Evolutionary conservation across 2,113 vertebrate genomes (phyloP).

Genomic region (Butorides virescens): DNA sequence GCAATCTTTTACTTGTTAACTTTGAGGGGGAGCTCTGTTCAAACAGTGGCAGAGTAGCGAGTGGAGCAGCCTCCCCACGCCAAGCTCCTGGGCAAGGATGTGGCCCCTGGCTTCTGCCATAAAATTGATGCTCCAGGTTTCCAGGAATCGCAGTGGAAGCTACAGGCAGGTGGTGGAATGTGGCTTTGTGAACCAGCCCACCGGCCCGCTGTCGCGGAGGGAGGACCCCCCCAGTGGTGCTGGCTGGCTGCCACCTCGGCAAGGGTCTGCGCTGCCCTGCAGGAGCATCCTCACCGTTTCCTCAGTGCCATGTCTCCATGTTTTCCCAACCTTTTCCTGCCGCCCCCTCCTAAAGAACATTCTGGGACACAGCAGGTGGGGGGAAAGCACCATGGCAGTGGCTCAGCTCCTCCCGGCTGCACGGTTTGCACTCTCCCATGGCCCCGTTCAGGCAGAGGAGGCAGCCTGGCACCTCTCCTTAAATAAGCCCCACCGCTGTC

Average conservation of each 20-base stretch:
- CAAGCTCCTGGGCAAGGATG: neutral
- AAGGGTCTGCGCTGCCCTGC: neutral
- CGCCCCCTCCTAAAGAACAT: neutral
- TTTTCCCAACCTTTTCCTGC: neutral
- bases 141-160: neutral
- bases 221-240: too few relatives aligned
- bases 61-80: neutral
- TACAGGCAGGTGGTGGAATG: neutral
- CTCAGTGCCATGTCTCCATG: neutral
- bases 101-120: accelerated
- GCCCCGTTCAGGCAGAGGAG: neutral
- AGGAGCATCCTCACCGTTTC: neutral
- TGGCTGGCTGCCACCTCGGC: neutral
- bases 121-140: accelerated
- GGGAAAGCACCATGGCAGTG: neutral
- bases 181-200: neutral
- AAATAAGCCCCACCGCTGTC: neutral
- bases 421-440: neutral
- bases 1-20: neutral
- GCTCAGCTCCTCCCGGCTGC: neutral
- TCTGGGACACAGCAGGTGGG: neutral
- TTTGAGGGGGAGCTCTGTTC: neutral
- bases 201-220: neutral
- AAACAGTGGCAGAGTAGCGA: neutral
- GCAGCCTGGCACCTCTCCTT: neutral